These are phyloP conservation scores for Channa striata DNA, from an alignment of 2,797 vertebrate genomes.

Conservation along the genomic window DNA sequence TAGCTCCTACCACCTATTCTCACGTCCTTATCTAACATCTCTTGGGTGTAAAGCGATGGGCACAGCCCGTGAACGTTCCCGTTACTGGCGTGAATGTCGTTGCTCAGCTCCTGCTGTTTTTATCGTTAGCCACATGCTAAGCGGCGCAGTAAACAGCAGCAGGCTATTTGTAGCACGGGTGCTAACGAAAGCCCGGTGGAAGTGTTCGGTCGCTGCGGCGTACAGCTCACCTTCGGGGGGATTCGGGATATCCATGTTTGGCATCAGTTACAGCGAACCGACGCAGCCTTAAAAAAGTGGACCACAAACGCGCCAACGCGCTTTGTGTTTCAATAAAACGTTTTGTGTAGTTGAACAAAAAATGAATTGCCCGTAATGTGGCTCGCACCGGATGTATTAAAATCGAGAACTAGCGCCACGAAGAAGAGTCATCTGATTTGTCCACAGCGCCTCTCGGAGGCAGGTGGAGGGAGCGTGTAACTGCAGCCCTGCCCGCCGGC, in stretches of 20 bases:
- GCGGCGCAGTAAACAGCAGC: background rate
- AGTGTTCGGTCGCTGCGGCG: background rate
- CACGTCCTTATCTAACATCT: background rate
- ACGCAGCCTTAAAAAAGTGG: background rate
- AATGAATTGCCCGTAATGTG: background rate
- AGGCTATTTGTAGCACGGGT: constrained; percentile 29
- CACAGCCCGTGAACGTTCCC: background rate
- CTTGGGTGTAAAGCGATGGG: too few species aligned
- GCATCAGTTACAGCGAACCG: constrained; percentile 4
- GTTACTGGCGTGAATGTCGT: too few species aligned
- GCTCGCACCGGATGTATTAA: constrained; percentile 48
- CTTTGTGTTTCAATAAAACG: background rate
- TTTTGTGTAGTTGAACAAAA: background rate
- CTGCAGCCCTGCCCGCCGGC: too few species aligned
- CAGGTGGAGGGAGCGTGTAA: background rate
- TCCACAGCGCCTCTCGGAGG: constrained; percentile 27
- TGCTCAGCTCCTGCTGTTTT: background rate
- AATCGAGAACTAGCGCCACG: constrained; percentile 3
- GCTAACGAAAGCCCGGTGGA: constrained; percentile 29
- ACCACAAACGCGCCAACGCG: background rate
- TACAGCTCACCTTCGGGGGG: constrained; percentile 80
- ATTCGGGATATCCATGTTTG: constrained; percentile 78
- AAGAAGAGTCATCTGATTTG: accelerated
- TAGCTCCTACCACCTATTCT: background rate
- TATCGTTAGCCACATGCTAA: background rate